Conservation (phyloP, 2,888 invertebrate genomes). For the Drosophila infuscata region DNA sequence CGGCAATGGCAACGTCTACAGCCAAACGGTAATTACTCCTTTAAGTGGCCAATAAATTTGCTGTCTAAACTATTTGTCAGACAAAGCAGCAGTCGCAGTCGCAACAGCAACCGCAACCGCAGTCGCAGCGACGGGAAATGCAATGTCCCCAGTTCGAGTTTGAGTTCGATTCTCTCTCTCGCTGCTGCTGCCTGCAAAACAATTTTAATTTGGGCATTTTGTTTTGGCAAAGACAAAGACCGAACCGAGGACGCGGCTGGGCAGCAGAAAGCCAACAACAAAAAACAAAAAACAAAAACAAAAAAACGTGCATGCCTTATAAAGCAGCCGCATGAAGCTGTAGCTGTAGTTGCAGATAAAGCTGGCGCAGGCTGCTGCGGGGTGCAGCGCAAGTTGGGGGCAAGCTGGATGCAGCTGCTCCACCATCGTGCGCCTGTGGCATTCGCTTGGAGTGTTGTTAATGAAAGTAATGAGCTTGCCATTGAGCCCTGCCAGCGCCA, state of each 20-base stretch:
- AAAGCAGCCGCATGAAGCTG: conserved; percentile 54
- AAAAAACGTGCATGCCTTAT: conserved; percentile 76
- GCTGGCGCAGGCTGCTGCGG: conserved; percentile 19
- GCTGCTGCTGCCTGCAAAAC: conserved; percentile 55
- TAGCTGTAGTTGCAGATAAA: conserved; percentile 6
- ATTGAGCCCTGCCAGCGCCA: conserved; percentile 51
- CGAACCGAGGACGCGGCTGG: conserved; percentile 32
- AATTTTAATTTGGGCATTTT: conserved; percentile 82
- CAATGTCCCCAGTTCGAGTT: conserved; percentile 62
- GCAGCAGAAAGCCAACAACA: conserved; percentile 31
- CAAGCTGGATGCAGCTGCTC: conserved; percentile 57
- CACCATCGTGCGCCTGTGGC: conserved; percentile 62
- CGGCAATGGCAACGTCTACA: conserved; percentile 49
- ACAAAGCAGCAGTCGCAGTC: conserved; percentile 53
- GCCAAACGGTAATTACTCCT: conserved; percentile 82
- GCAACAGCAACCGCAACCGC: conserved; percentile 5
- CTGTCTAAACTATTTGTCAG: conserved; percentile 85
- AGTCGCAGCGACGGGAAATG: conserved; percentile 59
- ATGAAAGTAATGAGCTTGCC: conserved; percentile 81
- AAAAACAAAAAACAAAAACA: conserved; percentile 18
- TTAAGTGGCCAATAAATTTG: conserved; percentile 85
- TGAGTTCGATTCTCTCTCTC: conserved; percentile 34
- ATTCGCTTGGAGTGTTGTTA: conserved; percentile 74
- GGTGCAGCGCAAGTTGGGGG: conserved; percentile 14
- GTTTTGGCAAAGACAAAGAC: conserved; percentile 72